Base-by-base conservation (phyloP, 1,140 invertebrate species). In the Orussus abietinus region DNA sequence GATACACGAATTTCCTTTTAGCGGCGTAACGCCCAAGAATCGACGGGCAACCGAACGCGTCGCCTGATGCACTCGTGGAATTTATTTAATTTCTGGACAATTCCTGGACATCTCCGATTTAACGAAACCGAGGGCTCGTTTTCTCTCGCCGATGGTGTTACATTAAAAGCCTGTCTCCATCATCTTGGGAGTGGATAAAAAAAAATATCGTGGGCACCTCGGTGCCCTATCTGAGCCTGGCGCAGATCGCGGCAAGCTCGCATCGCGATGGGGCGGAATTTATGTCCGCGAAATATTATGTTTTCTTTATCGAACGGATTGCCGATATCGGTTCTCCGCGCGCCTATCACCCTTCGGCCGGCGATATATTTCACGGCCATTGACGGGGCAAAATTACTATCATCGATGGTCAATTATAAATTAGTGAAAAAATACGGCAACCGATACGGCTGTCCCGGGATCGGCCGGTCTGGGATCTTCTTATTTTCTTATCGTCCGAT, bases 301-400 rank as follows among this genome's bases (percentile, higher is more conserved):
- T 36, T 36, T 12, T 36, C 34, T 36, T 36, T 36, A 36, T 36
- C 34, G n/a, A 11, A 18, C 9, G 10, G 34, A 36, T 12, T 33
- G 9, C 9, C n/a, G 13, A 14, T 14, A 14, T 12, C 9, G n/a
- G 9, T 3, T 33, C 9, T 7, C 1, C 31, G 31, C 13, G 9
- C 14, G 31, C 31, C 3, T 12, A 11, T 12, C 13, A 9, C 15
- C n/a, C n/a, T 3, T 14, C 9, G 1, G 13, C 31, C 31, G 9
- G 31, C 15, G n/a, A 33, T 33, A 42, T 42, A 36, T 25, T 44
- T 38, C 19, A 37, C 42, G 7, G n/a, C 15, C 14, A 45, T 38
- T 45, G 34, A 45, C 42, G 38, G 34, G 21, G 19, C 31, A 35
- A 45, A 45, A 38, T 45, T 37, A 45, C 38, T 45, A 45, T 32